phyloP scores from a whole-genome alignment of 2,113 vertebrate species.

The Myodes glareolus region DNA sequence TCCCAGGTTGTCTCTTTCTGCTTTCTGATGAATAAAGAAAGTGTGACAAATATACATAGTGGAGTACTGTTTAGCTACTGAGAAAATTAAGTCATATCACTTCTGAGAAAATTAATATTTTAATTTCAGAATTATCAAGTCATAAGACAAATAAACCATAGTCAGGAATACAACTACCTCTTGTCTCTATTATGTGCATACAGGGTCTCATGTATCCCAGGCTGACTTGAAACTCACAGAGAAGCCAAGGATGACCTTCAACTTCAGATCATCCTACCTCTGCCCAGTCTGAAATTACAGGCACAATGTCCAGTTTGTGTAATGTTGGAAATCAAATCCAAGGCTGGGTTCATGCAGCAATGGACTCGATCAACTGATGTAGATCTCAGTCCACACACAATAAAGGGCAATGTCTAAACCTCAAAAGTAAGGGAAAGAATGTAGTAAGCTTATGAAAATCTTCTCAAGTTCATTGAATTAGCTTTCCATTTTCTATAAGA shows the following conservation, averaged over 20 bases:
- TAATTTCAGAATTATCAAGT: not conserved
- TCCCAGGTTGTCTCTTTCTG: not conserved
- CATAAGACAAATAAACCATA: not conserved
- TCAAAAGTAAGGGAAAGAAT: not conserved
- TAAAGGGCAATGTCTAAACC: not conserved
- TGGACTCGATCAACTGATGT: not conserved
- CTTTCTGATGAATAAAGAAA: not conserved
- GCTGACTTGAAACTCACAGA: not conserved
- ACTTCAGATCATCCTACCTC: not conserved
- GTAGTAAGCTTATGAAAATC: not conserved
- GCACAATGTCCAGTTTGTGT: not conserved
- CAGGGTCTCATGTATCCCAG: not conserved
- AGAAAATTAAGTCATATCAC: not conserved
- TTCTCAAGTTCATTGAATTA: slow-evolving; percentile 27
- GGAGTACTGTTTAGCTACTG: too few species aligned
- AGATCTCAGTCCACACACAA: not conserved
- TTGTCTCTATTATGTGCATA: not conserved
- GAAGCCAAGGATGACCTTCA: not conserved
- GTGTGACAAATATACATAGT: not conserved
- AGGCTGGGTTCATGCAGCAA: not conserved
- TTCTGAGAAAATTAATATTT: not conserved
- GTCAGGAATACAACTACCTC: not conserved
- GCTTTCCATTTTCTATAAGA: not conserved
- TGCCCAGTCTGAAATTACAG: not conserved
- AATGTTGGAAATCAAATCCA: not conserved